Percentiles rank a stretch among this genome's conserved stretches.
Conservation (phyloP, 2,113 vertebrate genomes). For the Martes martes region DNA sequence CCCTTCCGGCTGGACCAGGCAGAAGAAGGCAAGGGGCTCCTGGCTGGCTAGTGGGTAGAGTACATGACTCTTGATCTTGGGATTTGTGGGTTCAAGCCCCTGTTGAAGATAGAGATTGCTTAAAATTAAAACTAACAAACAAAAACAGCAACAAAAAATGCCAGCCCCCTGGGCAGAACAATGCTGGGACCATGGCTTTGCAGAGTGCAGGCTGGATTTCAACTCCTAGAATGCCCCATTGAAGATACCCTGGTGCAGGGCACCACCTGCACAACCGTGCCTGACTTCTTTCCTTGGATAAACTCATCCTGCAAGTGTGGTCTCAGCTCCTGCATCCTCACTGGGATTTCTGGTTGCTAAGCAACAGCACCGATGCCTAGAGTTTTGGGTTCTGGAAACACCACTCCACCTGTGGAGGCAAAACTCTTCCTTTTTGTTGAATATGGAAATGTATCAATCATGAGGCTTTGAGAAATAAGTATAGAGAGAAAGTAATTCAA, state of each 20-base stretch:
- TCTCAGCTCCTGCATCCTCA: neutral
- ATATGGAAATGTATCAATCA: neutral
- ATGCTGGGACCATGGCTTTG: neutral
- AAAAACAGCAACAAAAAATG: neutral
- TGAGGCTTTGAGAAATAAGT: neutral
- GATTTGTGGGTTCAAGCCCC: neutral
- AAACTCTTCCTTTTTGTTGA: neutral
- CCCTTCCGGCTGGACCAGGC: neutral
- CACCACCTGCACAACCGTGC: neutral
- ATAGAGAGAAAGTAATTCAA: conserved; percentile 13
- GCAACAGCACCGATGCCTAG: neutral
- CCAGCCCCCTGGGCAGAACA: neutral
- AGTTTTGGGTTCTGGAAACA: neutral
- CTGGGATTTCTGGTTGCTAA: neutral
- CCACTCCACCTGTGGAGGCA: neutral
- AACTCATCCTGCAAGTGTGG: neutral
- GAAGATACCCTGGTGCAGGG: neutral
- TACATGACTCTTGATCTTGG: neutral
- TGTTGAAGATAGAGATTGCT: neutral
- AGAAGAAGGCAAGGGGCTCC: neutral
- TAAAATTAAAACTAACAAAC: neutral
- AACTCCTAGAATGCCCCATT: neutral
- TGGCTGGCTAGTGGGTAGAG: neutral
- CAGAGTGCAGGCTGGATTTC: neutral
- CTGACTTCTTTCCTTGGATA: neutral